Conservation (phyloP, 2,888 invertebrate species). For the Cybosia mesomella region DNA sequence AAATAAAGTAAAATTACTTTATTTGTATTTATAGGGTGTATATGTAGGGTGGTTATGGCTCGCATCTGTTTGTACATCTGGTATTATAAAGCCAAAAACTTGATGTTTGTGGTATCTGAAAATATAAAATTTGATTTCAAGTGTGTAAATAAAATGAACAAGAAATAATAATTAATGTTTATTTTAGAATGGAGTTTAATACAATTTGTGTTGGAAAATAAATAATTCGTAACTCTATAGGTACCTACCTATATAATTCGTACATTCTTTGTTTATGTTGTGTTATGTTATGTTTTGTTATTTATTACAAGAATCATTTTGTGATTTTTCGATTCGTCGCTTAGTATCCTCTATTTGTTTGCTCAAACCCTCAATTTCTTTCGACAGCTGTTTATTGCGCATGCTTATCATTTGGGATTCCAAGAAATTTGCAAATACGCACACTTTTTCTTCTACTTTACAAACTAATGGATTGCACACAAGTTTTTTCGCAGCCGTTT, state of each 20-base stretch:
- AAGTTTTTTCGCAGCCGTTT: conserved; percentile 61
- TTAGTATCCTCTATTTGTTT: conserved; percentile 66
- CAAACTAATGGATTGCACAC: conserved; percentile 63
- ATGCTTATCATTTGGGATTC: conserved; percentile 54
- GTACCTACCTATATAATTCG: neutral
- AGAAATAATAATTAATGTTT: neutral
- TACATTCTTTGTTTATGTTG: too few relatives aligned
- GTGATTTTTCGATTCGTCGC: conserved; percentile 47
- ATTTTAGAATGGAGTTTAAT: neutral
- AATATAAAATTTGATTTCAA: too few relatives aligned
- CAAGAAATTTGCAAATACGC: conserved; percentile 47
- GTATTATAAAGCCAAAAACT: too few relatives aligned
- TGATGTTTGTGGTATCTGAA: too few relatives aligned
- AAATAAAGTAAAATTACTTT: too few relatives aligned
- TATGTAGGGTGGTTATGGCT: too few relatives aligned
- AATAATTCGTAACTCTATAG: neutral
- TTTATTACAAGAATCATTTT: neutral
- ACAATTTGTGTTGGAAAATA: neutral
- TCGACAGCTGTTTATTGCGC: conserved; percentile 63
- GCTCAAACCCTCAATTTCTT: conserved; percentile 70
- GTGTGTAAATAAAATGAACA: neutral
- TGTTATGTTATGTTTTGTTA: neutral
- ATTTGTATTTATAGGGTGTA: too few relatives aligned
- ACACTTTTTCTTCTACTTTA: conserved; percentile 61
- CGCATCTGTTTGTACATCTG: too few relatives aligned